Evolutionary conservation across 2,797 vertebrate species (phyloP).

Genomic region (Tokudaia tokunoshimensis): DNA sequence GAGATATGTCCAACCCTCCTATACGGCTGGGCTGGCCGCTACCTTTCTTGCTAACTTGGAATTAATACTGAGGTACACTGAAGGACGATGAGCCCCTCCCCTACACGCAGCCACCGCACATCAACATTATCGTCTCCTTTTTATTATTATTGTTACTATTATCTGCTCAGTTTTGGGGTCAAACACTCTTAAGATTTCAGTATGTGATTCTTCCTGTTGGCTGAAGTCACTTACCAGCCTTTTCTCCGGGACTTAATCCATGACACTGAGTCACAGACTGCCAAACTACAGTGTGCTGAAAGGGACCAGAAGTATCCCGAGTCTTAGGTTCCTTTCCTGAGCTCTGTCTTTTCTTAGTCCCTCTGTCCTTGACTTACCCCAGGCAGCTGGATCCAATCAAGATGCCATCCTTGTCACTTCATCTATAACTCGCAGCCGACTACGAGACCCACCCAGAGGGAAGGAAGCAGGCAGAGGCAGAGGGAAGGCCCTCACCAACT

Average conservation of each 20-base stretch:
- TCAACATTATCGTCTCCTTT: neutral
- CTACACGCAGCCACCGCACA: neutral
- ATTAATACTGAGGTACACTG: neutral
- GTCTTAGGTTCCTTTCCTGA: conserved; percentile 73
- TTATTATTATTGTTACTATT: neutral
- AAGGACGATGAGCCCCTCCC: neutral
- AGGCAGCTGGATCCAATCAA: conserved; percentile 91
- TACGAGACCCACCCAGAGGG: conserved; percentile 86
- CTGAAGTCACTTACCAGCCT: neutral
- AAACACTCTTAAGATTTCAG: neutral
- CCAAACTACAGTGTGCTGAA: neutral
- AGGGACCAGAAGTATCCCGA: conserved; percentile 32
- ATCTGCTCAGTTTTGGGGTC: neutral
- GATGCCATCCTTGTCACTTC: conserved; percentile 88
- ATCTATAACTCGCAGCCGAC: conserved; percentile 88
- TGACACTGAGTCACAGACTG: neutral
- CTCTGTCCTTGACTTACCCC: conserved; percentile 84
- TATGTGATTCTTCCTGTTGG: neutral
- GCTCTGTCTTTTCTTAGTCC: conserved; percentile 71
- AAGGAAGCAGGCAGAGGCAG: conserved; percentile 80
- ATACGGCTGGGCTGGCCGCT: neutral
- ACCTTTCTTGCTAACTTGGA: neutral
- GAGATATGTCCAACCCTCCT: no score
- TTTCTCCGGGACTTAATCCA: neutral
- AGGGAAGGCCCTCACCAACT: conserved; percentile 78